Conservation (phyloP, 2,113 vertebrate genomes). For the Oenanthe oenanthe region DNA sequence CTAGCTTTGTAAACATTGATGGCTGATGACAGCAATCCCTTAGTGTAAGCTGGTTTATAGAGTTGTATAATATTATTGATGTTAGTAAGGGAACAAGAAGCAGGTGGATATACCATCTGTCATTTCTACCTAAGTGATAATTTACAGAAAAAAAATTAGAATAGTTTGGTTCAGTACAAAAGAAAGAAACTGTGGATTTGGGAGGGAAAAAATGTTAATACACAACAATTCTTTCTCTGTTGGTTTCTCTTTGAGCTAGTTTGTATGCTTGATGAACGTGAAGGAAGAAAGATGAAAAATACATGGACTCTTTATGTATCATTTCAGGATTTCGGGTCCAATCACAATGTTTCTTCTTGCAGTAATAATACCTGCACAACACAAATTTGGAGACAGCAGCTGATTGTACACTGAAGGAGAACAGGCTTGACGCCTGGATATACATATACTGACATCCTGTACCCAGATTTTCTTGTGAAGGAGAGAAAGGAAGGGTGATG, state of each 20-base stretch:
- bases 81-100: constrained; percentile 41
- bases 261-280: background rate
- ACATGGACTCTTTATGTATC: background rate
- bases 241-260: background rate
- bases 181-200: background rate
- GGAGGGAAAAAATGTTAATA: background rate
- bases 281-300: background rate
- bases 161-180: background rate
- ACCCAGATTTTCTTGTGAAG: background rate
- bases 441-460: background rate
- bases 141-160: background rate
- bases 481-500: background rate
- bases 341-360: background rate
- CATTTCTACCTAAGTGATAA: constrained; percentile 14
- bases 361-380: background rate
- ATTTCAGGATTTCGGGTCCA: background rate
- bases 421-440: background rate
- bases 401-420: background rate
- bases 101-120: constrained; percentile 54
- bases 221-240: background rate
- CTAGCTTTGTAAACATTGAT: background rate
- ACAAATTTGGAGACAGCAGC: background rate
- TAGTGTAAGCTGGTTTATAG: constrained; percentile 24
- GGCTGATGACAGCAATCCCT: constrained; percentile 14
- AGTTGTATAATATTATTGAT: constrained; percentile 34